Evolutionary conservation across 1,140 invertebrate species (phyloP).

Genomic region (Listronotus oregonensis): DNA sequence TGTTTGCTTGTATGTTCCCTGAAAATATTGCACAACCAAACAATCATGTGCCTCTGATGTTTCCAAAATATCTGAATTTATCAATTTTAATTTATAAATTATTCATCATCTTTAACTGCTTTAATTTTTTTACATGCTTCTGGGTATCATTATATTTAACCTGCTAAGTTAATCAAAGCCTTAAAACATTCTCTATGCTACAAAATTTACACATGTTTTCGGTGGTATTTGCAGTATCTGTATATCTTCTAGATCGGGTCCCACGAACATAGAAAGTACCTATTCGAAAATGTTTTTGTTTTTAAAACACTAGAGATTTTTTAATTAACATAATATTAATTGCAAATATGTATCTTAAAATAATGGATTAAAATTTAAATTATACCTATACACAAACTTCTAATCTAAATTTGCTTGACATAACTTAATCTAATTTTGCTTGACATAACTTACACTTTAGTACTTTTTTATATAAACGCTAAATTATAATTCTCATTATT

Average conservation of each 20-base stretch:
- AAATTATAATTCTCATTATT: neutral
- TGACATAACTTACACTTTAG: conserved; percentile 23
- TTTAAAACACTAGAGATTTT: conserved; percentile 11
- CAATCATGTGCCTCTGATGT: too few relatives aligned
- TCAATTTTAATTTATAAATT: too few relatives aligned
- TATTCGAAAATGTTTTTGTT: conserved; percentile 15
- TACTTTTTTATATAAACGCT: conserved; percentile 25
- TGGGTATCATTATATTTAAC: too few relatives aligned
- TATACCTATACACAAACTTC: neutral
- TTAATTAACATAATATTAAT: conserved; percentile 15
- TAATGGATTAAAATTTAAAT: neutral
- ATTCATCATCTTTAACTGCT: too few relatives aligned
- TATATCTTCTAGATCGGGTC: conserved; percentile 6
- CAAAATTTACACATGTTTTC: too few relatives aligned
- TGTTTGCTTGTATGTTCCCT: too few relatives aligned
- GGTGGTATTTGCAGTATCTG: too few relatives aligned
- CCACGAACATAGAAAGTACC: conserved; percentile 5
- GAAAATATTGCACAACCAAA: too few relatives aligned
- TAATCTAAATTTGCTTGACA: conserved; percentile 2
- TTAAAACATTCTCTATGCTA: too few relatives aligned
- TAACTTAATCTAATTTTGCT: conserved; percentile 1
- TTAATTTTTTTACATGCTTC: too few relatives aligned
- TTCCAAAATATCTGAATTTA: too few relatives aligned
- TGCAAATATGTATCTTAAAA: conserved; percentile 17
- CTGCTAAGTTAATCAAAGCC: too few relatives aligned